Evolutionary conservation across 2,113 vertebrate species (phyloP).

Genomic region (Atlantisia rogersi): DNA sequence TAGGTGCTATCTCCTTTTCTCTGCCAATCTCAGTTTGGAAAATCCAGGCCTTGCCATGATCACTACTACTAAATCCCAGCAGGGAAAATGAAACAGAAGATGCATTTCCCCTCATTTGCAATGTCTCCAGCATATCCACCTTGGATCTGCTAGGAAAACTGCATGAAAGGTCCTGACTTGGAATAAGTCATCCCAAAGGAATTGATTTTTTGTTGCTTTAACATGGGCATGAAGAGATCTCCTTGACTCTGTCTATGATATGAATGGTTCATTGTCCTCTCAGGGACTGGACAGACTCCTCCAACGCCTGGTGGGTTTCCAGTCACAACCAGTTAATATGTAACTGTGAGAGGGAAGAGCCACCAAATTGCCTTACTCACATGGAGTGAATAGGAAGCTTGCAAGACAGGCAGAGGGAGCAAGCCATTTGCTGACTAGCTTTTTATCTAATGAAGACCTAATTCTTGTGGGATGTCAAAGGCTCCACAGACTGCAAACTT

Average conservation of each 20-base stretch:
- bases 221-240: rapidly evolving
- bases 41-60: neutral
- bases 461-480: neutral
- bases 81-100: neutral
- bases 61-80: neutral
- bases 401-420: neutral
- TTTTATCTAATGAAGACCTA: neutral
- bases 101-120: neutral
- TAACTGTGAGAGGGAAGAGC: neutral
- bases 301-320: neutral
- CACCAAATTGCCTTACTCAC: neutral
- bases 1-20: neutral
- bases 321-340: neutral
- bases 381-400: neutral
- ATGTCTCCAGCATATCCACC: neutral
- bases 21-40: neutral
- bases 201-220: neutral
- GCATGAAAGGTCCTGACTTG: neutral
- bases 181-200: neutral
- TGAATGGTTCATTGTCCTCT: neutral
- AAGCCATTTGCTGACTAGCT: neutral
- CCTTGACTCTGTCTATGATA: neutral
- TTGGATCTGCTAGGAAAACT: neutral
- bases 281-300: neutral
- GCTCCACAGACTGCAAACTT: neutral